These are phyloP conservation scores for Danaus chrysippus DNA, from an alignment of 2,888 invertebrate genomes.

Conservation along the genomic window DNA sequence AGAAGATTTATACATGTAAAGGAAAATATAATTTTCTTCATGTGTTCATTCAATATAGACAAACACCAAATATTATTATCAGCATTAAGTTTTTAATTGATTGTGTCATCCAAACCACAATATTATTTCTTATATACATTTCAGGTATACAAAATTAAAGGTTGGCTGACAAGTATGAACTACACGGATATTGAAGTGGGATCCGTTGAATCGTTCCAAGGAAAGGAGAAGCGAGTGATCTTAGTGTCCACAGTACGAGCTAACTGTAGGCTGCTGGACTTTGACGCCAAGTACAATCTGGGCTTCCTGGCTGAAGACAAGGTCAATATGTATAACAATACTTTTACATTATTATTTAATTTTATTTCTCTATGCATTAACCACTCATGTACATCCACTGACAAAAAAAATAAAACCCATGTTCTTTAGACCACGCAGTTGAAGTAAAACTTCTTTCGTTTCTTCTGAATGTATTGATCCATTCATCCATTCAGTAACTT, in stretches of 20 bases:
- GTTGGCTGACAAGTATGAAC: constrained; percentile 48
- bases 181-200: constrained; percentile 82
- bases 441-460: no score
- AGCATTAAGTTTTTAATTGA: background rate
- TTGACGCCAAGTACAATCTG: constrained; percentile 75
- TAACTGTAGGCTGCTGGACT: constrained; percentile 58
- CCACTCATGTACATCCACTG: no score
- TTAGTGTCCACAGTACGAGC: constrained; percentile 90
- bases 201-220: constrained; percentile 93
- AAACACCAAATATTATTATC: background rate
- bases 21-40: no score
- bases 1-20: no score
- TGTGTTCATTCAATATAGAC: no score
- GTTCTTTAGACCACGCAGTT: no score
- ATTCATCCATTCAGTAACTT: no score
- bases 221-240: constrained; percentile 89
- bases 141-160: constrained; percentile 71
- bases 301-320: constrained; percentile 77
- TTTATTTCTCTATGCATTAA: no score
- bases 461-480: no score
- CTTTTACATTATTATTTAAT: no score
- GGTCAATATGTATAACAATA: constrained; percentile 37
- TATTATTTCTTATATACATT: constrained; percentile 1
- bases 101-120: no score
- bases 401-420: no score